Evolutionary conservation across 1,140 invertebrate species (phyloP).

Genomic region (Drosophila setifemur): DNA sequence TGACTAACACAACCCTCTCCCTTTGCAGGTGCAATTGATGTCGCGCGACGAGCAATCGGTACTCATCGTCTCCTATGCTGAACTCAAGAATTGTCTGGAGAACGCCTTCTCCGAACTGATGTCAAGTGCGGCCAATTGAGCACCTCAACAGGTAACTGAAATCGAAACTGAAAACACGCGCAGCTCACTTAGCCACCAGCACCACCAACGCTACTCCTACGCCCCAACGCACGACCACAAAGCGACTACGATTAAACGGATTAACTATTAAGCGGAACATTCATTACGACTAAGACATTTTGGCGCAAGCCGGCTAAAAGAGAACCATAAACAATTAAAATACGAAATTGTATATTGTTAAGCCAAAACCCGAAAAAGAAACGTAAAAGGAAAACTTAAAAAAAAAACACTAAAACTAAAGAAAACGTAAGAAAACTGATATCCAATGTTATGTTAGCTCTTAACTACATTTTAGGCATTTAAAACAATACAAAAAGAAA

Average conservation of each 20-base stretch:
- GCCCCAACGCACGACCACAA: constrained; percentile 55
- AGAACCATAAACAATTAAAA: constrained; percentile 40
- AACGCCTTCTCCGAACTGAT: constrained; percentile 94
- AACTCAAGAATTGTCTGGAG: constrained; percentile 97
- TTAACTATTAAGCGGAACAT: constrained; percentile 62
- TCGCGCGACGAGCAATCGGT: constrained; percentile 98
- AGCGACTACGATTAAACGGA: constrained; percentile 67
- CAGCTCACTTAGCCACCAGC: constrained; percentile 43
- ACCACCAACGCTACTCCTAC: constrained; percentile 19
- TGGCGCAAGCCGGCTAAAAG: constrained; percentile 42
- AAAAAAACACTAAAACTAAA: constrained; percentile 15
- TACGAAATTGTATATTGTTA: constrained; percentile 73
- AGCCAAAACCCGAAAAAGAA: constrained; percentile 47
- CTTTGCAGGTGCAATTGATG: constrained; percentile 93
- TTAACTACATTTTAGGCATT: constrained; percentile 77
- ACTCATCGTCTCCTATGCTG: constrained; percentile 95
- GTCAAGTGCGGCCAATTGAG: constrained; percentile 83
- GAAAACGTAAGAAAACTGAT: constrained; percentile 51
- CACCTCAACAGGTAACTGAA: constrained; percentile 8
- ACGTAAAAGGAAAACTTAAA: constrained; percentile 1
- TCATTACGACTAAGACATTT: constrained; percentile 78
- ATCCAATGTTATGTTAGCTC: constrained; percentile 77
- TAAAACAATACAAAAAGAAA: constrained; percentile 52
- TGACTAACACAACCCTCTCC: too few relatives aligned
- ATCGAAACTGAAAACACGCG: constrained; percentile 50